Evolutionary conservation across 2,113 vertebrate species (phyloP).

Genomic region (Clarias macrocephalus): DNA sequence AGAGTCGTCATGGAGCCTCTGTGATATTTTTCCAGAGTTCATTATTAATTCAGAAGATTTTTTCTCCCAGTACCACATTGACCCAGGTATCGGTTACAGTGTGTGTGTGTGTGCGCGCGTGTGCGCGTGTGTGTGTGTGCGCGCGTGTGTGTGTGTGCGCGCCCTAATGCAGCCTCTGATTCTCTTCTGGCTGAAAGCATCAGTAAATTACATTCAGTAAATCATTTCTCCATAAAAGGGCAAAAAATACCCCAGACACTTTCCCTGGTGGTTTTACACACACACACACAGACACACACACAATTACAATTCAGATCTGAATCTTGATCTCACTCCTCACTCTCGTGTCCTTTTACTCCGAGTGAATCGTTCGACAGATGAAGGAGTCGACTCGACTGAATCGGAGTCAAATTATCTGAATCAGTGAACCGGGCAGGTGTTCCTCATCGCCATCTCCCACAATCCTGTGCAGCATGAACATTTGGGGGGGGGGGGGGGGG

Average conservation of each 20-base stretch:
- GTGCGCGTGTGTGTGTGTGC: neutral
- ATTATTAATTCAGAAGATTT: conserved; percentile 22
- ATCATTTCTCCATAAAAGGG: neutral
- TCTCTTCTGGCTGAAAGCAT: neutral
- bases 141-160: neutral
- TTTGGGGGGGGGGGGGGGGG: too few relatives aligned
- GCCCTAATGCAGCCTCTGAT: neutral
- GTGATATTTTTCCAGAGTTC: neutral
- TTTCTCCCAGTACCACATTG: conserved; percentile 7
- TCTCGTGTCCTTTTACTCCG: neutral
- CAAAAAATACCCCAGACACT: neutral
- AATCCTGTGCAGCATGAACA: neutral
- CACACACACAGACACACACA: neutral
- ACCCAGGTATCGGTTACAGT: conserved; percentile 4
- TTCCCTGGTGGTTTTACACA: neutral
- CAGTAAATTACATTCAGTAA: neutral
- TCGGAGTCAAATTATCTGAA: neutral
- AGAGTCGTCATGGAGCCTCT: neutral
- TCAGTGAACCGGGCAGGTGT: neutral
- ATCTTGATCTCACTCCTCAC: neutral
- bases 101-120: neutral
- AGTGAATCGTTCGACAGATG: neutral
- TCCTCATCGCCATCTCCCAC: neutral
- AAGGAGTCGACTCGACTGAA: neutral
- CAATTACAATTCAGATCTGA: neutral